These are phyloP conservation scores for Condylura cristata DNA, from an alignment of 2,113 vertebrate species.

Conservation along the genomic window DNA sequence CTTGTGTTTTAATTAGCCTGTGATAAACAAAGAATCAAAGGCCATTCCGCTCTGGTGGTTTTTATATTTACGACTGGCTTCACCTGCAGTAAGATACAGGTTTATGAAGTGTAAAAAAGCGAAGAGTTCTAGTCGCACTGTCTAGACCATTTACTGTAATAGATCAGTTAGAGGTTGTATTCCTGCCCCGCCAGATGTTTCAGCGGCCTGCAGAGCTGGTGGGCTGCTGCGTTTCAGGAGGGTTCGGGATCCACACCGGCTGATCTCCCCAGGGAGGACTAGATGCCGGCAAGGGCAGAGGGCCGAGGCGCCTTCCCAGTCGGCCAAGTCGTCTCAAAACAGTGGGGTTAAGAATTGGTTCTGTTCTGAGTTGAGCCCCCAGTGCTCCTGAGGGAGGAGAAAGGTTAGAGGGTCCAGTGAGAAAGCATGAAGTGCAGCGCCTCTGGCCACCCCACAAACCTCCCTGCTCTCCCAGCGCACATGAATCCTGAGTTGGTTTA, in stretches of 20 bases:
- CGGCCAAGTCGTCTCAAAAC: neutral
- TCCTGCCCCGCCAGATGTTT: slow-evolving; percentile 37
- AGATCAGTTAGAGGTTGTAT: slow-evolving; percentile 52
- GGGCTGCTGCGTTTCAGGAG: neutral
- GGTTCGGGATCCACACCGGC: neutral
- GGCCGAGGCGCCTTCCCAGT: neutral
- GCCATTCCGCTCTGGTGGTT: slow-evolving; percentile 83
- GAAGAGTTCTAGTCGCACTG: neutral
- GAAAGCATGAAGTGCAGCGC: neutral
- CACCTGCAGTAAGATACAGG: slow-evolving; percentile 72
- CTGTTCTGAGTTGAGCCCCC: neutral
- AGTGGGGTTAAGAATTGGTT: neutral
- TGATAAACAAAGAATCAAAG: slow-evolving; percentile 85
- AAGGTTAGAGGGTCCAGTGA: neutral
- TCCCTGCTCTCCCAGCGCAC: neutral
- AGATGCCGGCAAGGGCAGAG: neutral
- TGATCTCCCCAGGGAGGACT: neutral
- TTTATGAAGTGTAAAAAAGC: slow-evolving; percentile 83
- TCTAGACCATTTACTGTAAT: slow-evolving; percentile 64
- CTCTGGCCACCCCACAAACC: no score
- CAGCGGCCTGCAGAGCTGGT: neutral
- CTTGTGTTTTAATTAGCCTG: slow-evolving; percentile 87
- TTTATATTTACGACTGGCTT: slow-evolving; percentile 84
- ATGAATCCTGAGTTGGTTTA: neutral
- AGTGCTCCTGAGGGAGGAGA: neutral